Percentiles rank a stretch among this genome's conserved stretches.
Conservation (phyloP, 2,888 invertebrate species). For the Dermolepida albohirtum region DNA sequence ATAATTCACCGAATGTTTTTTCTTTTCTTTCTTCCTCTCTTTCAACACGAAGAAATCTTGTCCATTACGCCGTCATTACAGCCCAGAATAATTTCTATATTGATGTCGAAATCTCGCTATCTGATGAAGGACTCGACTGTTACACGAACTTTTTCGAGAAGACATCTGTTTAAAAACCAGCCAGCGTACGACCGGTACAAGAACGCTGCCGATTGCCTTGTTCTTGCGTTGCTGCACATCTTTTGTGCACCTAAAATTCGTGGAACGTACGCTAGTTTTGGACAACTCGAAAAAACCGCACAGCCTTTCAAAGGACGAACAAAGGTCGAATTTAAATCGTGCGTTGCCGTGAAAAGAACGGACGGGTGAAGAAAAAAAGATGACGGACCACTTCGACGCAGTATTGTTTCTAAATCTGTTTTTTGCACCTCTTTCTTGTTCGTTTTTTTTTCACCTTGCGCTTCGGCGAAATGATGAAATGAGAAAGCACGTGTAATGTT, state of each 20-base stretch:
- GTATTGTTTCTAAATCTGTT: conserved; percentile 25
- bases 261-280: conserved; percentile 32
- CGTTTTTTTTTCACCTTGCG: background rate
- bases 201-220: background rate
- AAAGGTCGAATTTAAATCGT: conserved; percentile 44
- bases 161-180: conserved; percentile 21
- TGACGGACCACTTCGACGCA: conserved; percentile 10
- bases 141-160: conserved; percentile 13
- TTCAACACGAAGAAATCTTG: background rate
- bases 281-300: conserved; percentile 45
- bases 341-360: conserved; percentile 29
- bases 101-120: conserved; percentile 8
- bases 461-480: conserved; percentile 22
- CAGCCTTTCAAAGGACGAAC: conserved; percentile 50
- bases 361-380: conserved; percentile 7
- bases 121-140: conserved; percentile 5
- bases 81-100: conserved; percentile 6
- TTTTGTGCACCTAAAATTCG: conserved; percentile 24
- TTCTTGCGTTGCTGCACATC: conserved; percentile 10
- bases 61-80: background rate
- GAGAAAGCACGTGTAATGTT: conserved; percentile 14
- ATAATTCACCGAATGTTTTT: no score
- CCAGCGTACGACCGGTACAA: conserved; percentile 8
- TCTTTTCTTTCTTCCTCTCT: background rate
- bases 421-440: conserved; percentile 7